Evolutionary conservation across 2,888 invertebrate genomes (phyloP).

Genomic region (Calameuta idolon): DNA sequence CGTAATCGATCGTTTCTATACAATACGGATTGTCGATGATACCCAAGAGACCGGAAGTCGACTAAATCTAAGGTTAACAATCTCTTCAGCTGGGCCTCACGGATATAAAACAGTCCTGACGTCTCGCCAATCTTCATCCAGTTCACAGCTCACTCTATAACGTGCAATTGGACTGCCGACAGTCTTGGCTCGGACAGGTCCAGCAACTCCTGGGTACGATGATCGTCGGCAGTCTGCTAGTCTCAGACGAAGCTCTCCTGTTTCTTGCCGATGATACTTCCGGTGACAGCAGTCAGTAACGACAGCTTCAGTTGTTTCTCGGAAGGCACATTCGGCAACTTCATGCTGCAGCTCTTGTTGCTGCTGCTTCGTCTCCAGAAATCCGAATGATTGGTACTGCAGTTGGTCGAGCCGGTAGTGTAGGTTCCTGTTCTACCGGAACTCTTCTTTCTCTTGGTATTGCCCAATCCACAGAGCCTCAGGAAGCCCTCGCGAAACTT

Average conservation of each 20-base stretch:
- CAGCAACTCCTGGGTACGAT: background rate
- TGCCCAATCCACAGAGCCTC: slow-evolving; percentile 71
- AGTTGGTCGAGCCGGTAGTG: slow-evolving; percentile 56
- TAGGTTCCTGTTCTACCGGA: slow-evolving; percentile 47
- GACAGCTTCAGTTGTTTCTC: slow-evolving; percentile 52
- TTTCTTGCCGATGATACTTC: slow-evolving; percentile 48
- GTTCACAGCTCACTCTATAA: background rate
- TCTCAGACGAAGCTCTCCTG: slow-evolving; percentile 58
- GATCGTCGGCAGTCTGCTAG: background rate
- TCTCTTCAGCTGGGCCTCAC: background rate
- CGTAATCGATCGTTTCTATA: background rate
- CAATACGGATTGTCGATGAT: background rate
- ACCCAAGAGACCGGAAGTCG: background rate
- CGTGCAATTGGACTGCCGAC: background rate
- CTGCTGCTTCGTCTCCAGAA: slow-evolving; percentile 74
- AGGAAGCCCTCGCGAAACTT: slow-evolving; percentile 89
- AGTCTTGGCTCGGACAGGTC: background rate
- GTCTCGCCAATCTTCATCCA: background rate
- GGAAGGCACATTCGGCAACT: slow-evolving; percentile 41
- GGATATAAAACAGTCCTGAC: background rate
- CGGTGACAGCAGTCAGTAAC: slow-evolving; percentile 47
- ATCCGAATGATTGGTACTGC: slow-evolving; percentile 57
- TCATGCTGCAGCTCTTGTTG: slow-evolving; percentile 58
- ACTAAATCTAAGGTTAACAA: background rate
- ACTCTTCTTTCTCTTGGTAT: slow-evolving; percentile 37